Evolutionary conservation across 2,797 vertebrate species (phyloP).

Genomic region (Rhincodon typus): DNA sequence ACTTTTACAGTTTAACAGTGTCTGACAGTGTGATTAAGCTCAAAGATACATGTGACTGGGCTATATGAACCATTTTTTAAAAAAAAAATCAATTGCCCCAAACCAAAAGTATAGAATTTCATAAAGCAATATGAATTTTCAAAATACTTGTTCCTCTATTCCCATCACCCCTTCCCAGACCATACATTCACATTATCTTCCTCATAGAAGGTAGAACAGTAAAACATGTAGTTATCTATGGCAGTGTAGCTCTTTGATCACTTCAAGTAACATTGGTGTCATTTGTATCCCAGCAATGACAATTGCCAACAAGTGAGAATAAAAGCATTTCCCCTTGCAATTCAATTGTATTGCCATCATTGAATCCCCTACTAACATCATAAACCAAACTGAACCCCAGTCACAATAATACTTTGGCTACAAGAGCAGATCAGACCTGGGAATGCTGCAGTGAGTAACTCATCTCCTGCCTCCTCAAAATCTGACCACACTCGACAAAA

Average conservation of each 20-base stretch:
- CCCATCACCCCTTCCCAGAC: not conserved
- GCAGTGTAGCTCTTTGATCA: not conserved
- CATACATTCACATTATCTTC: not conserved
- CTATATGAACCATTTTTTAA: not conserved
- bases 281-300: not conserved
- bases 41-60: conserved; percentile 43
- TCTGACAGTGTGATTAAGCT: conserved; percentile 52
- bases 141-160: not conserved
- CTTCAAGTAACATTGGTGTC: not conserved
- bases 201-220: no score
- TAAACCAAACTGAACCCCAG: not conserved
- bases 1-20: conserved; percentile 45
- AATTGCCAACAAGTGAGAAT: not conserved
- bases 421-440: not conserved
- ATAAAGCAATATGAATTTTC: not conserved
- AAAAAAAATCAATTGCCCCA: not conserved
- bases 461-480: not conserved
- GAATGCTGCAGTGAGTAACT: not conserved
- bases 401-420: not conserved
- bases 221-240: not conserved
- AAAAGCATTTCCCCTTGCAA: not conserved
- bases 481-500: not conserved
- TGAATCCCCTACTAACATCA: not conserved
- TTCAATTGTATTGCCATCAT: not conserved
- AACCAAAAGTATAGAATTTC: not conserved